phyloP scores from a whole-genome alignment of 2,113 vertebrate species.

The Phycodurus eques region DNA sequence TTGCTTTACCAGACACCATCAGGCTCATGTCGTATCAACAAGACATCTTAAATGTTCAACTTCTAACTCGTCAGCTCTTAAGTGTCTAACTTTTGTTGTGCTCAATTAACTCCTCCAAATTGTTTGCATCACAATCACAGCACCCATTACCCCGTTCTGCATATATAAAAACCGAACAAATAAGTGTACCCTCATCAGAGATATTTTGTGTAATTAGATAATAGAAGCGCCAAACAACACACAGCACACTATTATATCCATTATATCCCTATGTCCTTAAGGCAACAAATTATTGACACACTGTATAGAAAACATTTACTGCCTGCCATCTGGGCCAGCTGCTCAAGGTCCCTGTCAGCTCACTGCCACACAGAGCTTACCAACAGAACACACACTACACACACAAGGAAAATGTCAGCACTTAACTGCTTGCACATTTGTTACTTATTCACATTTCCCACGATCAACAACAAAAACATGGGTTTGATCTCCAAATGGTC shows the following conservation, averaged over 20 bases:
- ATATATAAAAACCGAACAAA: constrained; percentile 32
- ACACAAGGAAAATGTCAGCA: constrained; percentile 42
- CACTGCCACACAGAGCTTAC: constrained; percentile 50
- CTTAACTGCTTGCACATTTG: constrained; percentile 61
- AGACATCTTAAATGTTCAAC: constrained; percentile 45
- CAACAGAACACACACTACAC: constrained; percentile 49
- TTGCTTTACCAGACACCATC: constrained; percentile 14
- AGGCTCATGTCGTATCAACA: constrained; percentile 26
- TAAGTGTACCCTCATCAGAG: constrained; percentile 42
- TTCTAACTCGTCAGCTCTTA: constrained; percentile 40
- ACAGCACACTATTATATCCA: constrained; percentile 53
- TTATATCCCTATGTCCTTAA: constrained; percentile 62
- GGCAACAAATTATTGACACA: constrained; percentile 66
- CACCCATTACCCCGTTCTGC: constrained; percentile 36
- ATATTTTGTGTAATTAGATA: constrained; percentile 65
- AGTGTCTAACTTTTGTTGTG: constrained; percentile 57
- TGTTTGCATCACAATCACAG: constrained; percentile 55
- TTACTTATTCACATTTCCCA: constrained; percentile 42
- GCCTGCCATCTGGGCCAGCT: constrained; percentile 58
- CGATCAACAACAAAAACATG: constrained; percentile 35
- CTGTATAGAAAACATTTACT: constrained; percentile 57
- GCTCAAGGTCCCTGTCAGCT: constrained; percentile 59
- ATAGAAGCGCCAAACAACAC: constrained; percentile 63
- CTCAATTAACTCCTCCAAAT: constrained; percentile 46
- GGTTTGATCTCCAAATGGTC: constrained; percentile 21